Base-by-base conservation (phyloP, 2,888 invertebrate species). In the Portevinia maculata region DNA sequence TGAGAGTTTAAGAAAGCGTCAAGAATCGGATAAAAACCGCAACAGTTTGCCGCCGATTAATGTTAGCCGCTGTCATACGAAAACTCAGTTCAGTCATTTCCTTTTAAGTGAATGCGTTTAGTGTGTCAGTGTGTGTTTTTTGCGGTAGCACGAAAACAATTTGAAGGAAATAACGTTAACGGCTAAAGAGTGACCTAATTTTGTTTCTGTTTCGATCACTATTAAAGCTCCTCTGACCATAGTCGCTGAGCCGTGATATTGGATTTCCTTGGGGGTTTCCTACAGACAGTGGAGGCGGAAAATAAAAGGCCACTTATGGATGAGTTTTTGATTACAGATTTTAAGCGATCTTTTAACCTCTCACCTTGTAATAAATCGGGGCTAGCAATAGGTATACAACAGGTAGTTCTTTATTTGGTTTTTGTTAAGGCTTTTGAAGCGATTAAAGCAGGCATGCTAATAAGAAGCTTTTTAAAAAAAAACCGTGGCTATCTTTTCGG, bases 161-260 rank as follows among this genome's bases (percentile, higher is more conserved):
- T 55, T 34, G 11, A 24, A 21, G 55, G 37, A 46, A 34, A 34
- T 24, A 44, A 13, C 19, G 37, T 34, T 55, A 21, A 15, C 28
- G 44, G 30, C 30, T 48, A 28, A 50, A 50, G 70, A 13, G 39
- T n/a, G 60, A 60, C 71, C 60, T n/a, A 52, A 41, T 60, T 60
- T 48, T 15, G 30, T 57, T 57, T 34, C 15, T 28, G 11, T 46
- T 48, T 24, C 6, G 34, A 24, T 15, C 13, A 39, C 48, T 34
- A 19, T 28, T 57, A 57, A 59, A 59, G 13, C 34, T 34, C 21
- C 21, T 11, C 13, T 5, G 28, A 34, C 28, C 28, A 17, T 41
- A 28, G 62, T 34, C 57, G 57, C 39, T 50, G 57, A 57, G 28
- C 28, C 57, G 37, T 69, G 57, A 37, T 46, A 21, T 32, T 60